Base-by-base conservation (phyloP, 1,140 invertebrate genomes). In the Colletes latitarsis region DNA sequence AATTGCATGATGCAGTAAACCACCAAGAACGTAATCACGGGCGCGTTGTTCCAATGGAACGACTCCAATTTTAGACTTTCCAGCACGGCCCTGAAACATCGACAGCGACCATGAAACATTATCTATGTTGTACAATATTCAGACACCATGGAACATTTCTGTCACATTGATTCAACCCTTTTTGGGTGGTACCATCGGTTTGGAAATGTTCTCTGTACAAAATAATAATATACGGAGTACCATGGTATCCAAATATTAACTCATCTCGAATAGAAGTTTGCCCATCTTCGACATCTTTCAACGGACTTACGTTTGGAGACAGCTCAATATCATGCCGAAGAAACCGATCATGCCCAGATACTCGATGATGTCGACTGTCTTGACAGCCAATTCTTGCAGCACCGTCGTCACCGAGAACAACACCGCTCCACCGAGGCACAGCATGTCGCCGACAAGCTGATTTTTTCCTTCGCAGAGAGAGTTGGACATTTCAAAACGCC, bases 291-390 rank as follows among this genome's bases (percentile, higher is more conserved):
- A 30, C 2, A 0, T 12, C 0, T 49, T 17, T 15, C 15, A 21
- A 30, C 15, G 8, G 5, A 95, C 96, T 94, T 95, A 96, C 95
- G 97, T 95, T 94, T 98, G 97, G 53, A 96, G 93, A 53, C 96
- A 96, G 88, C 96, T 96, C 19, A 98, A 93, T 81, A 98, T 93
- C 63, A 96, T 97, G 10, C 97, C 97, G 88, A 98, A 97, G 49
- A 98, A 94, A 49, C 97, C 97, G 66, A 98, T 94, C 93, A 98
- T 95, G 21, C 96, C 97, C n/a, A 98, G 94, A 90, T 97, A 98
- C 91, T 98, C 97, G 55, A 96, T 94, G 72, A 96, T 95, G 77
- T 96, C 96, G 77, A 96, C 96, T 21, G 95, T 96, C 91, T 97
- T 97, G 17, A 98, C 96, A 64, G 96, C 95, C 90, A 97, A 95